phyloP scores from a whole-genome alignment of 2,888 invertebrate genomes.

The Eupithecia subumbrata region DNA sequence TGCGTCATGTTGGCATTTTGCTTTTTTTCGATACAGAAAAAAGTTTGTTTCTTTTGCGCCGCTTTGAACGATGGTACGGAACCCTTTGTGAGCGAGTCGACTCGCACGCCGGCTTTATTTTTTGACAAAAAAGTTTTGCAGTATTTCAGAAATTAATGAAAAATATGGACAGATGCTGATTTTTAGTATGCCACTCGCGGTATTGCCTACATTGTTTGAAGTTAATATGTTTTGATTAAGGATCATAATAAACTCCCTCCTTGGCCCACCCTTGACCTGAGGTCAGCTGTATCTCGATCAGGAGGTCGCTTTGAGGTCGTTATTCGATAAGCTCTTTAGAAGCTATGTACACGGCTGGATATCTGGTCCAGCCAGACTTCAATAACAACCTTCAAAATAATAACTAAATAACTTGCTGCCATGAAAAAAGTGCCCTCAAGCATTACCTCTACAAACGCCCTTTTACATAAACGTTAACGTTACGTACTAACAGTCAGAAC shows the following conservation, averaged over 20 bases:
- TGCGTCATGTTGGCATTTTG: too few species aligned
- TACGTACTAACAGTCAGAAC: not conserved
- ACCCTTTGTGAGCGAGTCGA: too few species aligned
- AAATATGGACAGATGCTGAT: too few species aligned
- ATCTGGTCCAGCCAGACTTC: not conserved
- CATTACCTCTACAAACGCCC: not conserved
- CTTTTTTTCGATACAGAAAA: too few species aligned
- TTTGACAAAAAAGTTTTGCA: too few species aligned
- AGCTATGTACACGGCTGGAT: not conserved
- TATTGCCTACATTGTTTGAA: not conserved
- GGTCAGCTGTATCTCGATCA: not conserved
- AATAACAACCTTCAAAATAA: not conserved
- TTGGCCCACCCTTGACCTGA: constrained; percentile 1
- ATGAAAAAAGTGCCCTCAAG: not conserved
- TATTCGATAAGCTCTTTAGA: constrained; percentile 10
- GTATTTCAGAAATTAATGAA: too few species aligned
- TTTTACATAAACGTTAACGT: not conserved
- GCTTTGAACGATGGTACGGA: too few species aligned
- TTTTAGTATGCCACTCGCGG: too few species aligned
- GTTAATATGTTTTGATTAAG: not conserved
- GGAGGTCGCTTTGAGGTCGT: not conserved
- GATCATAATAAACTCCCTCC: not conserved
- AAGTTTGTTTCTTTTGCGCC: too few species aligned
- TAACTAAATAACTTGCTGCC: not conserved
- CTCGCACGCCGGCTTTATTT: too few species aligned